These are phyloP conservation scores for Aplysia californica DNA, from an alignment of 1,140 invertebrate genomes.

Conservation along the genomic window DNA sequence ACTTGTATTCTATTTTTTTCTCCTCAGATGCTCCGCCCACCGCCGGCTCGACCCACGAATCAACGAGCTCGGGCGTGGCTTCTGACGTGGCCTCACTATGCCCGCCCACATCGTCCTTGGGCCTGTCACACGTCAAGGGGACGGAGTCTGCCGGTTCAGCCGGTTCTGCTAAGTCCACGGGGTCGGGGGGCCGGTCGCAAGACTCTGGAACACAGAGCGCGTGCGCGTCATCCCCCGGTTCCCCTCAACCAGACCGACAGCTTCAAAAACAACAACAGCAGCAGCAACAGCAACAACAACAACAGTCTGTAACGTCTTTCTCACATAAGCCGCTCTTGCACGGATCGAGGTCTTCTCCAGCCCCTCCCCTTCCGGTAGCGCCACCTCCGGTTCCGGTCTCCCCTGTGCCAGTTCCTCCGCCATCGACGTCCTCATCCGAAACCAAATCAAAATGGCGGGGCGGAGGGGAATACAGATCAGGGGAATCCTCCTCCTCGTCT, in stretches of 20 bases:
- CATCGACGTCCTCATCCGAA: too few relatives aligned
- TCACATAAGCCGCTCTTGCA: background rate
- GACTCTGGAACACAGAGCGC: conserved; percentile 24
- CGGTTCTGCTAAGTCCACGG: conserved; percentile 28
- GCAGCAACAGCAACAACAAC: too few relatives aligned
- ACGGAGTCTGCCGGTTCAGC: conserved; percentile 27
- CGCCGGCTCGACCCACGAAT: conserved; percentile 60
- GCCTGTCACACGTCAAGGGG: too few relatives aligned
- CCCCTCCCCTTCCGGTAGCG: conserved; percentile 26
- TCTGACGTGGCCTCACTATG: conserved; percentile 58
- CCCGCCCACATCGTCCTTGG: conserved; percentile 49
- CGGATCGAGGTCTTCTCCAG: conserved; percentile 24
- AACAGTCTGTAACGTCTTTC: too few relatives aligned
- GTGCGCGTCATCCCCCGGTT: background rate
- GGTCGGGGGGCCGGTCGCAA: too few relatives aligned
- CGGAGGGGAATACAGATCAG: too few relatives aligned
- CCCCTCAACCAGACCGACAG: conserved; percentile 11
- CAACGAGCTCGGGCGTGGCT: conserved; percentile 63
- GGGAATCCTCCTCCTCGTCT: background rate
- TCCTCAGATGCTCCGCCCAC: too few relatives aligned
- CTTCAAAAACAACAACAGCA: too few relatives aligned
- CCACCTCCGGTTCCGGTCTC: too few relatives aligned
- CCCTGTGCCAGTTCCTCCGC: too few relatives aligned
- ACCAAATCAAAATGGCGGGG: too few relatives aligned
- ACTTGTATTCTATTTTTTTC: too few relatives aligned